Evolutionary conservation across 1,140 invertebrate genomes (phyloP), one percentile per base, ranked within the genome.

Genomic region (Tetranychus cinnabarinus): DNA sequence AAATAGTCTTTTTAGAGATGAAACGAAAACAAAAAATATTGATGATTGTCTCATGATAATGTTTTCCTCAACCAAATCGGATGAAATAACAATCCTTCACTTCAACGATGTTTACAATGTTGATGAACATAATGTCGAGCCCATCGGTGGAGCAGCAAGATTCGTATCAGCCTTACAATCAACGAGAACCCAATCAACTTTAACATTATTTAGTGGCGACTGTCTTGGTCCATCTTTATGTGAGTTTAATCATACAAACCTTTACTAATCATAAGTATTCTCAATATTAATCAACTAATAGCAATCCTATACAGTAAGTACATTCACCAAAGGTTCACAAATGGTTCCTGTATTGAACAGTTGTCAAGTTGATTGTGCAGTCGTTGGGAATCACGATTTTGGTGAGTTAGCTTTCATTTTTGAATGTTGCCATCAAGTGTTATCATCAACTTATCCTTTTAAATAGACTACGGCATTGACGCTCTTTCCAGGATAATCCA

Each of bases 21-120:
- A 23, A 23, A 23, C 23, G 23, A 23, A 23, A 23, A 23, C 23
- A 23, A 23, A 23, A 23, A 23, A 23, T 23, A 23, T 23, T 23
- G 23, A 23, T 23, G 23, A 23, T 23, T 23, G 23, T 23, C 23
- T 23, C 23, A 23, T 23, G 23, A 23, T 23, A 23, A 23, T 23
- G 23, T 23, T 23, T 23, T 23, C 23, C 23, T 23, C 23, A 23
- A 23, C 23, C 23, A 23, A 42, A 42, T 42, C 39, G 10, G 39
- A 42, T 42, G 5, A 42, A 42, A 15, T 52, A 23, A 52, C 48
- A n/a, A 82, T 88, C 62, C 71, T 91, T 39, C 88, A 92, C 74
- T 92, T 84, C 74, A 92, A 92, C 72, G 88, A 92, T 78, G 86
- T 90, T 1, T 92, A 92, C 72, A 91, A 92, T 70, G 82, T 92